Percentiles rank a stretch among this genome's conserved stretches.
phyloP scores from a whole-genome alignment of 2,797 vertebrate genomes.

The Serranus cabrilla region DNA sequence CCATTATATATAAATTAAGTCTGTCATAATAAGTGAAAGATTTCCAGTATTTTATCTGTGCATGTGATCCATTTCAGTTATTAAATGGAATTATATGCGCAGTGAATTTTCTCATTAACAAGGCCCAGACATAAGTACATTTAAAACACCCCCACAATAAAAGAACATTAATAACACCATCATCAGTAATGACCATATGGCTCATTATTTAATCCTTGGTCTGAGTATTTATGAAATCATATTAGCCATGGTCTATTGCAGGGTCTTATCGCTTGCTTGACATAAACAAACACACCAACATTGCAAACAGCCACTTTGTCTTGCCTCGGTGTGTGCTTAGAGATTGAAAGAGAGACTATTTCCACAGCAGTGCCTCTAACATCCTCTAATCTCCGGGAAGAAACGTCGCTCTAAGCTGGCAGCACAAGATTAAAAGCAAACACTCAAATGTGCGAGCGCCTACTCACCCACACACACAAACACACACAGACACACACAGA shows the following conservation, averaged over 20 bases:
- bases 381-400: slow-evolving; percentile 70
- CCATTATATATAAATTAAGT: not conserved
- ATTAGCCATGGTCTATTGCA: slow-evolving; percentile 49
- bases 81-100: slow-evolving; percentile 21
- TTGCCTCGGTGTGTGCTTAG: slow-evolving; percentile 38
- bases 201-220: slow-evolving; percentile 59
- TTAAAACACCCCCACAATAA: slow-evolving; percentile 32
- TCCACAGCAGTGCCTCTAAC: slow-evolving; percentile 60
- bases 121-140: slow-evolving; percentile 14
- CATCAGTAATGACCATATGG: slow-evolving; percentile 44
- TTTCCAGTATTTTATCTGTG: slow-evolving; percentile 10
- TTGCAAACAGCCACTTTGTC: slow-evolving; percentile 51
- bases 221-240: slow-evolving; percentile 49
- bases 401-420: slow-evolving; percentile 67
- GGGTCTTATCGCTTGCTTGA: slow-evolving; percentile 41
- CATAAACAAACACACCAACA: slow-evolving; percentile 56
- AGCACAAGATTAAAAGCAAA: slow-evolving; percentile 77
- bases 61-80: slow-evolving; percentile 26
- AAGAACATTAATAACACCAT: slow-evolving; percentile 42
- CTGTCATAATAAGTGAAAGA: slow-evolving; percentile 6
- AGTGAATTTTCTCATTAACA: slow-evolving; percentile 25
- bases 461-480: slow-evolving; percentile 8
- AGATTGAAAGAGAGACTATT: slow-evolving; percentile 63
- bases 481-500: not conserved
- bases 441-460: slow-evolving; percentile 55